phyloP scores from a whole-genome alignment of 2,797 vertebrate species.

The Danio jaintianensis region DNA sequence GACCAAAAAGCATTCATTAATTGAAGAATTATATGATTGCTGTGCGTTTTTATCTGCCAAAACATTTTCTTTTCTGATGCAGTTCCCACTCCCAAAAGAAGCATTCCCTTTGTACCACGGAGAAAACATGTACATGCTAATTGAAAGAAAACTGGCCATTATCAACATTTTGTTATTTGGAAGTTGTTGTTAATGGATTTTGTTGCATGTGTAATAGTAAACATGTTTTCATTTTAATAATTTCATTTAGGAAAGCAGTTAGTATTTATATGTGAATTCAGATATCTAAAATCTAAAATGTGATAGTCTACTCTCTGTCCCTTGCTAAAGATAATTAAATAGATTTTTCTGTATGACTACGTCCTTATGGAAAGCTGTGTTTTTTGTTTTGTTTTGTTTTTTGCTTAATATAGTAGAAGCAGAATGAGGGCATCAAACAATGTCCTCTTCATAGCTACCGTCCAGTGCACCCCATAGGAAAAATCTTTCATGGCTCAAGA shows the following conservation, averaged over 20 bases:
- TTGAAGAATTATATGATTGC: not conserved
- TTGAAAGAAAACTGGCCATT: not conserved
- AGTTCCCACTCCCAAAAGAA: conserved; percentile 1
- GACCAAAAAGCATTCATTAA: not conserved
- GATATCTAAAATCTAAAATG: not conserved
- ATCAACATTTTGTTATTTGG: not conserved
- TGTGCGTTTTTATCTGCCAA: conserved; percentile 17
- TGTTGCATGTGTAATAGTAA: not conserved
- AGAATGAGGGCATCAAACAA: conserved; percentile 32
- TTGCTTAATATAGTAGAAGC: conserved; percentile 4
- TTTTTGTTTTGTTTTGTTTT: conserved; percentile 14
- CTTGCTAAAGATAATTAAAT: not conserved
- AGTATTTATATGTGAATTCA: not conserved
- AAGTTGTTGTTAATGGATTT: conserved; percentile 1
- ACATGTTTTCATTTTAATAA: not conserved
- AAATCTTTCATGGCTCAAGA: conserved; percentile 31
- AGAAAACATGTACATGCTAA: not conserved
- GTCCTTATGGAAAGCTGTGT: conserved; percentile 13
- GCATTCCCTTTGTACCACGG: not conserved
- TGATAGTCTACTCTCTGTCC: not conserved
- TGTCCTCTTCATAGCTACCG: conserved; percentile 16
- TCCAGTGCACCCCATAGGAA: conserved; percentile 24
- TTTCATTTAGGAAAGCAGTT: not conserved
- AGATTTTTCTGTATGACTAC: conserved; percentile 4
- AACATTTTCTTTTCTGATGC: not conserved